Conservation (phyloP, 2,113 vertebrate species). For the Pogonocichla stellata region DNA sequence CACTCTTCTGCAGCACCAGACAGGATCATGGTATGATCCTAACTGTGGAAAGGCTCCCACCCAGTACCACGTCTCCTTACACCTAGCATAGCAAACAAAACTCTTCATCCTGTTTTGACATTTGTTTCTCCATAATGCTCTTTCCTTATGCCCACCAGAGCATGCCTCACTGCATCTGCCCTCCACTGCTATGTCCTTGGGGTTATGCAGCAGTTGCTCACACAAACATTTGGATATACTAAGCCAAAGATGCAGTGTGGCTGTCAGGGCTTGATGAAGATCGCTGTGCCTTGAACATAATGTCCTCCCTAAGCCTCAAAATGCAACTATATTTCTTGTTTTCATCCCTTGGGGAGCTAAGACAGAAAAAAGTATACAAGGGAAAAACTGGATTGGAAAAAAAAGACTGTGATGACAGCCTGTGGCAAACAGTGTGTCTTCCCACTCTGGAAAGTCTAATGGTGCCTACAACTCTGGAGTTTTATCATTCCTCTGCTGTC, state of each 20-base stretch:
- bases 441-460: background rate
- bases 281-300: background rate
- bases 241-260: background rate
- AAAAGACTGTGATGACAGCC: background rate
- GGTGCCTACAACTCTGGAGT: background rate
- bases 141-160: background rate
- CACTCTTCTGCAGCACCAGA: accelerated
- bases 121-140: background rate
- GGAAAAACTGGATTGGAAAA: background rate
- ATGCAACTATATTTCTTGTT: background rate
- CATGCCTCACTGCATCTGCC: background rate
- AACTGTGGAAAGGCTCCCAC: accelerated
- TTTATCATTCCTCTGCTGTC: background rate
- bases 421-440: background rate
- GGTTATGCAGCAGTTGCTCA: accelerated
- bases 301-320: background rate
- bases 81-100: background rate
- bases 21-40: accelerated
- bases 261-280: background rate
- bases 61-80: background rate
- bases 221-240: accelerated
- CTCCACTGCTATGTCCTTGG: background rate
- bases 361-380: background rate
- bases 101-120: background rate
- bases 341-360: background rate